Evolutionary conservation across 1,140 invertebrate genomes (phyloP), one percentile per base, ranked within the genome.

Genomic region (Aethina tumida): DNA sequence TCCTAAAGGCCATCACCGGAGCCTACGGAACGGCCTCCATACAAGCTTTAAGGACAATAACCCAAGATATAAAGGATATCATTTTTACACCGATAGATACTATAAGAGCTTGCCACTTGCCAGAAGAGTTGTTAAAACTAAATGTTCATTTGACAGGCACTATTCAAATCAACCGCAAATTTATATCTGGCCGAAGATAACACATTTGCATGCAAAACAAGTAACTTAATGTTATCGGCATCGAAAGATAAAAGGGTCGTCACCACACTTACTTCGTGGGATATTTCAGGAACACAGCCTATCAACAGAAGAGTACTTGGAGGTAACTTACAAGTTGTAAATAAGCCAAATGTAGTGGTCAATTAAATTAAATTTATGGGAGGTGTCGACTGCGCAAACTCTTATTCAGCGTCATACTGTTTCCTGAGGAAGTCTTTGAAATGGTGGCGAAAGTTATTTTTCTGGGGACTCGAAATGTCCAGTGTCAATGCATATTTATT

Each of bases 311-410:
- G 13, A 27, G 14, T 36, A 27, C 35, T n/a, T n/a, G n/a, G n/a
- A n/a, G n/a, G n/a, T n/a, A n/a, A 25, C 8, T 0, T 20, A 39
- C 14, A 10, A 33, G 16, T 20, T 34, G 15, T 39, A 19, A 33
- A 33, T 20, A 55, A 56, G 31, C 50, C 56, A 12, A 37, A 42
- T 33, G 34, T 47, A 13, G 30, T 52, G 13, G n/a, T 52, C 33
- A 43, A 54, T 42, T 58, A 50, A 24, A 53, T 16, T 3, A 39
- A 46, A 47, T 30, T 41, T 48, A 57, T 56, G 55, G 34, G 55
- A 7, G 49, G 45, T 36, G 52, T 58, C 19, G 53, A 51, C 45
- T 34, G 36, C 16, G 50, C 25, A 14, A 58, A 62, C 27, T 50
- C 54, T 31, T 52, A 50, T 45, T 28, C 45, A 19, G 41, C 45